phyloP scores from a whole-genome alignment of 2,797 vertebrate species.

The Bryconaethiops microstoma region DNA sequence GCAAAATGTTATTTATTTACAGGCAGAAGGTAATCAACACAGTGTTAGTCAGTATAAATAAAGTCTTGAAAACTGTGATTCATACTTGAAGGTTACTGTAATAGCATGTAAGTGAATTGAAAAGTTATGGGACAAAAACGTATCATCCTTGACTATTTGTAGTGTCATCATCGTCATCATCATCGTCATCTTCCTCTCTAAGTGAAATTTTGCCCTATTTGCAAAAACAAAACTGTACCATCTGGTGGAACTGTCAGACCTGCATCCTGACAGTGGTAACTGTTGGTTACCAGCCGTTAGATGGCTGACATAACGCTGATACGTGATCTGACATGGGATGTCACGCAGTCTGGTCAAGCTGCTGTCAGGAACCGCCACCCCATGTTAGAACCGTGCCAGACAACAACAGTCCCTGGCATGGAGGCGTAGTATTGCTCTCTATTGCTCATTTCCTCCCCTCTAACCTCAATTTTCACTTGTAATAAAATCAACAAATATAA shows the following conservation, averaged over 20 bases:
- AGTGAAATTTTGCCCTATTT: neutral
- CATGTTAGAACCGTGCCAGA: neutral
- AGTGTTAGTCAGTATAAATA: no score
- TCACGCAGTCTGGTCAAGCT: constrained; percentile 8
- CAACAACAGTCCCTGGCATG: neutral
- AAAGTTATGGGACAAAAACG: no score
- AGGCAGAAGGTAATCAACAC: no score
- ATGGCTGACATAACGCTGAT: constrained; percentile 9
- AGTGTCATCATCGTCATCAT: neutral
- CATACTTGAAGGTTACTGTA: neutral
- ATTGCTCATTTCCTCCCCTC: neutral
- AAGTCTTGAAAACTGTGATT: no score
- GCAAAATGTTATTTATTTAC: no score
- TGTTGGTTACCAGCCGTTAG: constrained; percentile 7
- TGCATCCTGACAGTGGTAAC: neutral
- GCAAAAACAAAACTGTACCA: constrained; percentile 15
- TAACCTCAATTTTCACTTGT: neutral
- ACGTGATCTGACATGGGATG: constrained; percentile 11
- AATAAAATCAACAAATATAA: neutral
- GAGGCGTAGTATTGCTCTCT: neutral
- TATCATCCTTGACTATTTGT: neutral
- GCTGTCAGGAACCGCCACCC: neutral
- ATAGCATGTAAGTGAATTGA: no score
- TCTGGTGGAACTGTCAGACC: constrained; percentile 4
- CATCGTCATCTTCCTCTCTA: neutral